Evolutionary conservation across 2,113 vertebrate species (phyloP).

Genomic region (Oryzias woworae): DNA sequence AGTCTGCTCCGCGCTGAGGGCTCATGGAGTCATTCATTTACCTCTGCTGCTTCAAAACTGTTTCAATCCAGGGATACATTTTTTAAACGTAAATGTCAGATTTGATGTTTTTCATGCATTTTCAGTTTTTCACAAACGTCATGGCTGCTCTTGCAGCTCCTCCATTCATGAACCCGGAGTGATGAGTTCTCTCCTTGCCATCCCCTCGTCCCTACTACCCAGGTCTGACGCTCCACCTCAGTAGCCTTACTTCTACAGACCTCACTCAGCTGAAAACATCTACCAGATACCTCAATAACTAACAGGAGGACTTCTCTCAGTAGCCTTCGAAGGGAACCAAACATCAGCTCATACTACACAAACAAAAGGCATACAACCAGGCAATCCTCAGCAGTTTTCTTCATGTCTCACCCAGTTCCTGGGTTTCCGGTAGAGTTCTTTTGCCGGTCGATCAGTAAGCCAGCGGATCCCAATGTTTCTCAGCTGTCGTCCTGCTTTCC

Average conservation of each 20-base stretch:
- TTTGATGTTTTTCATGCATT: not conserved
- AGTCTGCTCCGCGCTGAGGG: conserved; percentile 10
- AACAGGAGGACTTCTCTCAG: conserved; percentile 55
- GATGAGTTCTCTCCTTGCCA: conserved; percentile 5
- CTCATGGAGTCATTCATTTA: conserved; percentile 1
- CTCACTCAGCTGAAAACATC: conserved; percentile 61
- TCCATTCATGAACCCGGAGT: conserved; percentile 7
- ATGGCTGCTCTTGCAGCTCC: not conserved
- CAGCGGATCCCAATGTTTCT: conserved; percentile 64
- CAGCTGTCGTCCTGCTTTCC: conserved; percentile 35
- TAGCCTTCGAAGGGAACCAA: conserved; percentile 66
- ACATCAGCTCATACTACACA: conserved; percentile 49
- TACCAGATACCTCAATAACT: conserved; percentile 66
- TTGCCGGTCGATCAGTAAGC: conserved; percentile 37
- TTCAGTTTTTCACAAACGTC: conserved; percentile 2
- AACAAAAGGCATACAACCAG: conserved; percentile 36
- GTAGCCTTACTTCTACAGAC: conserved; percentile 74
- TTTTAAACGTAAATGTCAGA: conserved; percentile 3
- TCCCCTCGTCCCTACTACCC: conserved; percentile 39
- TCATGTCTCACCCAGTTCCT: not conserved
- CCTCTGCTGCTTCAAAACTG: conserved; percentile 10
- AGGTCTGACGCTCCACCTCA: conserved; percentile 72
- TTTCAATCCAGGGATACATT: not conserved
- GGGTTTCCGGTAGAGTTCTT: conserved; percentile 25
- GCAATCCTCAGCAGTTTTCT: conserved; percentile 47